These are phyloP conservation scores for Micrastur ruficollis DNA, from an alignment of 2,797 vertebrate genomes.

Conservation along the genomic window DNA sequence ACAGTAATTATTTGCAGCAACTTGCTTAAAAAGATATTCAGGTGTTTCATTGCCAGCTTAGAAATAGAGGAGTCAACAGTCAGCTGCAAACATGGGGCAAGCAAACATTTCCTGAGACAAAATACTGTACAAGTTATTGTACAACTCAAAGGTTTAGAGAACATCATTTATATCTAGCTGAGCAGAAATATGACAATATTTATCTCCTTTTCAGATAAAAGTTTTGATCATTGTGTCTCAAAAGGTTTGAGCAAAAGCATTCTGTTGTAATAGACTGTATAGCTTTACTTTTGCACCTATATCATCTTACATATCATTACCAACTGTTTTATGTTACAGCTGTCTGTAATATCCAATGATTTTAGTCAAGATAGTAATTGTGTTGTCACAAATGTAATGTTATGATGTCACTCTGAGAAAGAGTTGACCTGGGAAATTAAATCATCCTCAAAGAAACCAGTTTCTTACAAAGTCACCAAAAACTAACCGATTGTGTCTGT, in stretches of 20 bases:
- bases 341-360: fast-evolving
- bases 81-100: not conserved
- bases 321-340: not conserved
- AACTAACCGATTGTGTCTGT: not conserved
- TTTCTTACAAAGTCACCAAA: not conserved
- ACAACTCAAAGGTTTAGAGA: not conserved
- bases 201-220: not conserved
- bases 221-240: not conserved
- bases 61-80: not conserved
- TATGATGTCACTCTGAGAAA: not conserved
- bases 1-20: constrained; percentile 33
- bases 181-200: not conserved
- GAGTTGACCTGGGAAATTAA: not conserved
- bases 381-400: not conserved
- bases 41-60: constrained; percentile 14
- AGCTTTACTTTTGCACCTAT: not conserved
- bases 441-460: not conserved
- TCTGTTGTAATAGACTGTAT: not conserved
- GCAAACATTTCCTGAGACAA: not conserved
- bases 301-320: not conserved
- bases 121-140: not conserved
- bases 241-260: not conserved
- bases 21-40: constrained; percentile 24
- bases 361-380: not conserved
- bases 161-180: not conserved